These are phyloP conservation scores for Sarcophilus harrisii DNA, from an alignment of 2,797 vertebrate species.

Conservation along the genomic window DNA sequence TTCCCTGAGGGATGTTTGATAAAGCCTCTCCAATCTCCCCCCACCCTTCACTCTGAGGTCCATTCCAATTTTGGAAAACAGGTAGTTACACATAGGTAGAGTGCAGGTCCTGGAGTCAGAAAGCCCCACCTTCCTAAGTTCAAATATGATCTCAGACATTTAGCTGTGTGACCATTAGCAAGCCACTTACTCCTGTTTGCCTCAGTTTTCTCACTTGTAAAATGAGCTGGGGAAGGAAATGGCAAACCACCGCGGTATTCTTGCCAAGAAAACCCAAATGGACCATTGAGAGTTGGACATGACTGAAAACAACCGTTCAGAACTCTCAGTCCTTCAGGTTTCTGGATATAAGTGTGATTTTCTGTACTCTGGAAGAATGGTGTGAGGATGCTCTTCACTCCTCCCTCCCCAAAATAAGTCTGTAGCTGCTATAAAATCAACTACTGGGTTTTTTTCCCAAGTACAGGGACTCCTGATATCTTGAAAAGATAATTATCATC, in stretches of 20 bases:
- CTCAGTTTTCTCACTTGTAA: no score
- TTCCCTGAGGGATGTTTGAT: neutral
- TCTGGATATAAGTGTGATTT: neutral
- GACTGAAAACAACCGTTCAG: neutral
- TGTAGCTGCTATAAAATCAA: neutral
- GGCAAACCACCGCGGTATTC: neutral
- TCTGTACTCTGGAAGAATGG: neutral
- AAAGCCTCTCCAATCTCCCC: neutral
- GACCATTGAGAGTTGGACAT: neutral
- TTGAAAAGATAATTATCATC: neutral
- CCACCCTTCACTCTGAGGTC: neutral
- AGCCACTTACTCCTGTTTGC: neutral
- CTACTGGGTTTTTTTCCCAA: neutral
- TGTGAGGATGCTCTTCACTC: neutral
- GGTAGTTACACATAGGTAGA: neutral
- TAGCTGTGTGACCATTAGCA: neutral
- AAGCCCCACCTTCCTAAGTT: neutral
- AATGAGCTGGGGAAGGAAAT: no score
- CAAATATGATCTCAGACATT: neutral
- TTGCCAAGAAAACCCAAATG: neutral
- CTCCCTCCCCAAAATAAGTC: neutral
- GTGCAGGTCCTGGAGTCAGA: neutral
- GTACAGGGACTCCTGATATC: neutral
- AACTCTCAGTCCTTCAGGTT: neutral
- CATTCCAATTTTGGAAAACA: neutral